These are phyloP conservation scores for Rousettus leschenaultii DNA, from an alignment of 2,113 vertebrate species.

Conservation along the genomic window DNA sequence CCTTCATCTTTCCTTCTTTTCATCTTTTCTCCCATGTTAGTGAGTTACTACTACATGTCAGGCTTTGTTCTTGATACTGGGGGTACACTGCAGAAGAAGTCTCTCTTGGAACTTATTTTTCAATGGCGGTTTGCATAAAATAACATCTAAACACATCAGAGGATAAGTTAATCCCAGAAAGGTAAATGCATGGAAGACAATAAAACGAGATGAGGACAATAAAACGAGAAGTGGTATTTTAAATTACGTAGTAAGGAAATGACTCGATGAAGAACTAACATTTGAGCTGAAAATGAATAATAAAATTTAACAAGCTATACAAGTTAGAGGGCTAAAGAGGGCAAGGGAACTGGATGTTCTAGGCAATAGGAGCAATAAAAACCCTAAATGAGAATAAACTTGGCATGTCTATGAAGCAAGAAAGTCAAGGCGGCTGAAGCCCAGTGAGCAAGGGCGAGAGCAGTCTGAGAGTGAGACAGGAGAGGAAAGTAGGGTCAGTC, in stretches of 20 bases:
- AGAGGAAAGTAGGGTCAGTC: background rate
- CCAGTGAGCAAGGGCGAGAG: background rate
- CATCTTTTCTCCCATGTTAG: background rate
- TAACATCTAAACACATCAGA: background rate
- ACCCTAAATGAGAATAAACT: background rate
- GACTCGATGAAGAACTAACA: background rate
- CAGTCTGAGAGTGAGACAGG: background rate
- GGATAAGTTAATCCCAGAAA: background rate
- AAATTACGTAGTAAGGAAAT: background rate
- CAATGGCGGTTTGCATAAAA: background rate
- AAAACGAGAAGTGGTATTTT: background rate
- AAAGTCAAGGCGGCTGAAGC: background rate
- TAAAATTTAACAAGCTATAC: too few relatives aligned
- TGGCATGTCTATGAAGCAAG: background rate
- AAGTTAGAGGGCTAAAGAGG: background rate
- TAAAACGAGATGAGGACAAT: background rate
- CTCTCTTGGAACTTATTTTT: background rate
- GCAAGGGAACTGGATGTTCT: background rate
- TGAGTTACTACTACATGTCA: background rate
- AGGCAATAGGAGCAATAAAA: background rate
- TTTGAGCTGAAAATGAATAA: background rate
- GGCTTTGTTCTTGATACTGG: background rate
- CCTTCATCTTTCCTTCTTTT: background rate
- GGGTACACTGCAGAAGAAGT: background rate
- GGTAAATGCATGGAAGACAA: background rate